Evolutionary conservation across 2,888 invertebrate species (phyloP), one percentile per base, ranked within the genome.

Genomic region (Teleiodes luculella): DNA sequence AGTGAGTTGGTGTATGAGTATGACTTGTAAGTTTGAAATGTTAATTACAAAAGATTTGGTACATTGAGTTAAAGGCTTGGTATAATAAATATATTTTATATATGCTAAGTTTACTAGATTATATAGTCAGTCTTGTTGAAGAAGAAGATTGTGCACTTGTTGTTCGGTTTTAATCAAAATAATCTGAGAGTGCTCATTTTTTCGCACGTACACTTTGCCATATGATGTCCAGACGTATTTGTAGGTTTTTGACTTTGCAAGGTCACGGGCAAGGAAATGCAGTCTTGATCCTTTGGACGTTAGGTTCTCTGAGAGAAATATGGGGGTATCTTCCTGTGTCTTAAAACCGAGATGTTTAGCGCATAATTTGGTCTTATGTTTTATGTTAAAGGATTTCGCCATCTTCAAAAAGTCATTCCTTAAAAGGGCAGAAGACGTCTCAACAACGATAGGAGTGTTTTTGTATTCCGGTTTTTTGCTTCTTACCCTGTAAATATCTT

Each of bases 261-360:
- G 18, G 11, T 48, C 48, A 6, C 48, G 33, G 14, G 48, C 48
- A 2, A 48, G 20, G 35, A 35, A 48, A 16, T 18, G 35, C 5
- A 48, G 48, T 11, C 48, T 31, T 13, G 48, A 30, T 11, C 13
- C 48, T 35, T 20, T 48, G 1, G 50, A n/a, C 2, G 39, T 37
- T 8, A 37, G 39, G 3, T 50, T 20, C 8, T 50, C 50, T 2
- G 50, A 37, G 2, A 50, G n/a, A 11, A n/a, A 50, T 7, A 50
- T 28, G 14, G 50, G 50, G 8, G 50, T 50, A 13, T 45, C 24
- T 37, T 52, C 54, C 36, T 49, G 33, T 35, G 33, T 45, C 5
- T n/a, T 33, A 1, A 48, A 43, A 8, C 58, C 56, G 10, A 58
- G 35, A n/a, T 58, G 56, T 37, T 51, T 52, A 0, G 58, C 58